phyloP scores from a whole-genome alignment of 2,888 invertebrate genomes.

The Azorinus chamasolen region DNA sequence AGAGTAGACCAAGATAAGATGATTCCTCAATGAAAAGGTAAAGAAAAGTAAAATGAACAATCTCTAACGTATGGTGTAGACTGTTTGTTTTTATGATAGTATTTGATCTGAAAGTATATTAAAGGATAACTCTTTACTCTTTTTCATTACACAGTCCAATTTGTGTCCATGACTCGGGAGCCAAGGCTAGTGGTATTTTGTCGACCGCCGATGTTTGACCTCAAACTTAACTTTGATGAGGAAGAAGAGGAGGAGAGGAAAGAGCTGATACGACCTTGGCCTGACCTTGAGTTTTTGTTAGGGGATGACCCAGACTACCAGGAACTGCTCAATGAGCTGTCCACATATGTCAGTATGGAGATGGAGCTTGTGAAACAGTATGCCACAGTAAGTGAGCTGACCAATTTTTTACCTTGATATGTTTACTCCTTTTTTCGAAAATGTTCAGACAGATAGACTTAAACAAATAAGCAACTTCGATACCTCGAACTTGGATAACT shows the following conservation, averaged over 20 bases:
- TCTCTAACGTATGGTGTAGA: no score
- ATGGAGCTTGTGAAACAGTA: slow-evolving; percentile 79
- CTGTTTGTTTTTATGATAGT: no score
- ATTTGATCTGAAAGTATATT: no score
- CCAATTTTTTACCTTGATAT: neutral
- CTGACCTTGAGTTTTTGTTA: slow-evolving; percentile 82
- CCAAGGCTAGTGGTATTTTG: slow-evolving; percentile 83
- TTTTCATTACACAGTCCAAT: slow-evolving; percentile 71
- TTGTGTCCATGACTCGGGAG: slow-evolving; percentile 82
- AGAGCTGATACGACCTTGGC: slow-evolving; percentile 80
- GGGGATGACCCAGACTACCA: slow-evolving; percentile 83
- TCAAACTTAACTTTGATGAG: slow-evolving; percentile 80
- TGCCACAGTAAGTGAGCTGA: slow-evolving; percentile 74
- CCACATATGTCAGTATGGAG: slow-evolving; percentile 77
- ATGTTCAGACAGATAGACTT: no score
- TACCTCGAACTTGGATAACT: no score
- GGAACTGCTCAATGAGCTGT: slow-evolving; percentile 74
- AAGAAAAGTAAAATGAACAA: no score
- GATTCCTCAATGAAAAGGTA: no score
- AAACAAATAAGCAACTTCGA: no score
- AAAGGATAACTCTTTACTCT: no score
- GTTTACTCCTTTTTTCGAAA: no score
- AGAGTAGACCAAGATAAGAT: no score
- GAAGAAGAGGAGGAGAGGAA: slow-evolving; percentile 79
- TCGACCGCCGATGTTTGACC: slow-evolving; percentile 81